Evolutionary conservation across 2,113 vertebrate species (phyloP).

Genomic region (Parus major): DNA sequence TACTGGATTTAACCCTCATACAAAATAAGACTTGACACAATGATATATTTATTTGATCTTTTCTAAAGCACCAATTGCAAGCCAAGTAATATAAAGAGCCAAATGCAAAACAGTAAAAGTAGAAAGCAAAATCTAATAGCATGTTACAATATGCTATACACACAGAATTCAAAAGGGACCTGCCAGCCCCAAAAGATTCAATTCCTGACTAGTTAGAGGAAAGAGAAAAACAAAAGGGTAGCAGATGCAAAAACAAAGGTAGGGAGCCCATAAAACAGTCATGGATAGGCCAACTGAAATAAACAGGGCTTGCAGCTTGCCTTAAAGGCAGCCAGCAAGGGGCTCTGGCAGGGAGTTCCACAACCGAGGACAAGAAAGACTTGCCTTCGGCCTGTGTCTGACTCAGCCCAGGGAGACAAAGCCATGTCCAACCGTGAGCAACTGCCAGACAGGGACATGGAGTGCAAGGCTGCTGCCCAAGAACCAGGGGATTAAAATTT

Average conservation of each 20-base stretch:
- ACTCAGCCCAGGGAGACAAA: conserved; percentile 37
- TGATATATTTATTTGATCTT: conserved; percentile 61
- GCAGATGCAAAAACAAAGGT: conserved; percentile 74
- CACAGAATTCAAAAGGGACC: conserved; percentile 52
- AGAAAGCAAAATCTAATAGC: conserved; percentile 63
- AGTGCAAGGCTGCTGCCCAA: conserved; percentile 3
- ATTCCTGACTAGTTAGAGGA: conserved; percentile 62
- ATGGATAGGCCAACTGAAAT: conserved; percentile 70
- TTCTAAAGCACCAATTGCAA: conserved; percentile 53
- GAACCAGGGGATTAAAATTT: conserved; percentile 20
- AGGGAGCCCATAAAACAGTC: conserved; percentile 72
- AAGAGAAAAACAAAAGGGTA: conserved; percentile 69
- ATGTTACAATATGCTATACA: conserved; percentile 55
- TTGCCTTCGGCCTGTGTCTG: conserved; percentile 55
- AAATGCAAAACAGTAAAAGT: conserved; percentile 39
- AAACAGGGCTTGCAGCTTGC: conserved; percentile 70
- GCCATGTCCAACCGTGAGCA: conserved; percentile 19
- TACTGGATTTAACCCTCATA: conserved; percentile 31
- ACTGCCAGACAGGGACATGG: conserved; percentile 47
- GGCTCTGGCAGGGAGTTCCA: conserved; percentile 64
- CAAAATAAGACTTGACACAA: conserved; percentile 47
- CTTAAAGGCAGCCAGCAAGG: conserved; percentile 71
- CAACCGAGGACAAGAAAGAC: conserved; percentile 45
- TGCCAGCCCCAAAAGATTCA: conserved; percentile 56
- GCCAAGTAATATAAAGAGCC: conserved; percentile 36